Evolutionary conservation across 2,113 vertebrate genomes (phyloP).

Genomic region (Rhinichthys klamathensis): DNA sequence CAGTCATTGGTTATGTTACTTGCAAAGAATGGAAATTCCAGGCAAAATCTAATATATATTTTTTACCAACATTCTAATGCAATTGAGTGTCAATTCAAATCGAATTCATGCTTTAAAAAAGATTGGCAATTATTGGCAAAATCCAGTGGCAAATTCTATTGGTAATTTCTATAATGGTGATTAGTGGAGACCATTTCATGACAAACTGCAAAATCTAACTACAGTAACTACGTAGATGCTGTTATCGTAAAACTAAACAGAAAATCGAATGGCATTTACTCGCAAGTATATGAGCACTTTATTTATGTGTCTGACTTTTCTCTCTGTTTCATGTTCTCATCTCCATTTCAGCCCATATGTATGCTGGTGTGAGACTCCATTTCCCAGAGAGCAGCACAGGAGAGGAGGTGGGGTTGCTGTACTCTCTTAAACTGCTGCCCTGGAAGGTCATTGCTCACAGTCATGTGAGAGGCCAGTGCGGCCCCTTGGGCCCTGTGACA

Average conservation of each 20-base stretch:
- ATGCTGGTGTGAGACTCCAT: slow-evolving; percentile 56
- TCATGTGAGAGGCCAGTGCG: slow-evolving; percentile 71
- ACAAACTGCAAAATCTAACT: not conserved
- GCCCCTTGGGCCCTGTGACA: slow-evolving; percentile 79
- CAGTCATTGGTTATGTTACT: not conserved
- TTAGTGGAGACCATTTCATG: not conserved
- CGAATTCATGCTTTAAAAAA: not conserved
- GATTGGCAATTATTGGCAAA: not conserved
- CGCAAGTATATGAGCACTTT: not conserved
- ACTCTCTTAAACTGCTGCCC: slow-evolving; percentile 69
- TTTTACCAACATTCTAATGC: not conserved
- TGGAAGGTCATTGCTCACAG: slow-evolving; percentile 75
- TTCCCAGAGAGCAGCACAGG: slow-evolving; percentile 66
- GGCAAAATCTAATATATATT: not conserved
- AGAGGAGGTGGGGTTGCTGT: slow-evolving; percentile 62
- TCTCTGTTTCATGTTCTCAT: not conserved
- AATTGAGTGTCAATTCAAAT: not conserved
- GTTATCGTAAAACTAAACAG: not conserved
- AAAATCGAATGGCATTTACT: not conserved
- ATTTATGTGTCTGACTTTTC: slow-evolving; percentile 48
- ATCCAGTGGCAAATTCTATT: not conserved
- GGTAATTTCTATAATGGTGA: not conserved
- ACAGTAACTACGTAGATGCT: not conserved
- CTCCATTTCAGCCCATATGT: not conserved
- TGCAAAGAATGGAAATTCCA: not conserved